Base-by-base conservation (phyloP, 2,888 invertebrate species). In the Drosophila suboccidentalis region DNA sequence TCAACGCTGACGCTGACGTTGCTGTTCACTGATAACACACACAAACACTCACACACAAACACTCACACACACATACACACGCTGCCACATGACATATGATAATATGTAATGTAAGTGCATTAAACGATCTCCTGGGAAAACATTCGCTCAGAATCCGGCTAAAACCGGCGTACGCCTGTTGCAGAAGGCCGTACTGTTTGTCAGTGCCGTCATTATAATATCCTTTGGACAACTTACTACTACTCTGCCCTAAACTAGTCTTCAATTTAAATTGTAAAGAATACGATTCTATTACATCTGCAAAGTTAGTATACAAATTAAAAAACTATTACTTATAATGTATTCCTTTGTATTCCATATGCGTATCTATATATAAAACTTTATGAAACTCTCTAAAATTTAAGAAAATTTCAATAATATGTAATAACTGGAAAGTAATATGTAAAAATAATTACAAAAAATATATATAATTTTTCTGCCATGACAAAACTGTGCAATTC, bases 141-240 rank as follows among this genome's bases (percentile, higher is more conserved):
- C 36, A 53, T 34, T 19, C 67, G 57, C 38, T 15, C 13, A 0
- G 36, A 54, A 69, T 71, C 89, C 80, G 55, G 82, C 85, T 71
- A 11, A 70, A 87, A 75, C 86, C 50, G 77, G 82, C 77, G 59
- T 38, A 38, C 41, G 78, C 86, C 82, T 85, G 86, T 82, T 87
- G 61, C 70, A 72, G 68, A 72, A 75, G 75, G 62, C 59, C 79
- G 19, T 13, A 22, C 41, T 9, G 19, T n/a, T 32, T 22, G 11
- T 50, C n/a, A 34, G 68, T n/a, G 44, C n/a, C 29, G 38, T 11
- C 10, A 10, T n/a, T 34, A 9, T 8, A 22, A 8, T 11, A 4
- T 13, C 15, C 4, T 8, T n/a, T 0, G 3, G 1, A 0, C 6
- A 15, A 11, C 49, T 66, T 61, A 64, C 47, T 38, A 6, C 13